Conservation (phyloP, 2,113 vertebrate species). For the Chionomys nivalis region DNA sequence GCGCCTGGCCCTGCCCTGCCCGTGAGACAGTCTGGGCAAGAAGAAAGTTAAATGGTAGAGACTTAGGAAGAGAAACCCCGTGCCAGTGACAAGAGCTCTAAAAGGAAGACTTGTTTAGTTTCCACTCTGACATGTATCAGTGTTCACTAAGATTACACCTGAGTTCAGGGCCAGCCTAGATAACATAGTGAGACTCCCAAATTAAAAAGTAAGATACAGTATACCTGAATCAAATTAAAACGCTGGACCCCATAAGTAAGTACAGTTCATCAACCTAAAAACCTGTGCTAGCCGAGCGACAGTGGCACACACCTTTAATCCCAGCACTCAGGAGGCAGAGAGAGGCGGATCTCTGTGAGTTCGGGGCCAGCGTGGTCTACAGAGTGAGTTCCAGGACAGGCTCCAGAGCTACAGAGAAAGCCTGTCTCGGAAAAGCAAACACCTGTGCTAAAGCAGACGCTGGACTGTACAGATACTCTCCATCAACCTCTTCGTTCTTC, state of each 20-base stretch:
- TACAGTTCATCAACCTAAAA: background rate
- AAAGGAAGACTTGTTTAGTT: background rate
- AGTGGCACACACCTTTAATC: too few species aligned
- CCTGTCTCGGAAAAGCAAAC: background rate
- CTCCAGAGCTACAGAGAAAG: too few species aligned
- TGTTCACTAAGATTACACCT: background rate
- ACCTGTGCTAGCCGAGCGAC: accelerated
- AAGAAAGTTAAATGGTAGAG: background rate
- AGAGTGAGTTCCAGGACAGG: too few species aligned
- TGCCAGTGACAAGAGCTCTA: background rate
- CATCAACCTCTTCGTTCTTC: background rate
- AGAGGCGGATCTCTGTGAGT: too few species aligned
- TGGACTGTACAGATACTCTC: background rate
- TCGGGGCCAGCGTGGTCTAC: too few species aligned
- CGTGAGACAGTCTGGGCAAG: background rate
- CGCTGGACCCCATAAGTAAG: background rate
- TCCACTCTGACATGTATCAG: background rate
- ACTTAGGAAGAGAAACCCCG: too few species aligned
- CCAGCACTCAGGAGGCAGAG: too few species aligned
- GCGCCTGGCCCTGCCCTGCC: too few species aligned
- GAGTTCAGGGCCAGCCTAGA: background rate
- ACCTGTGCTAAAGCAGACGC: background rate
- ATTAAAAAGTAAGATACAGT: background rate
- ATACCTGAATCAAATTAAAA: background rate
- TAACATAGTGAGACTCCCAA: background rate